These are phyloP conservation scores for Ceyx margarethae DNA, from an alignment of 2,113 vertebrate genomes.

Conservation along the genomic window DNA sequence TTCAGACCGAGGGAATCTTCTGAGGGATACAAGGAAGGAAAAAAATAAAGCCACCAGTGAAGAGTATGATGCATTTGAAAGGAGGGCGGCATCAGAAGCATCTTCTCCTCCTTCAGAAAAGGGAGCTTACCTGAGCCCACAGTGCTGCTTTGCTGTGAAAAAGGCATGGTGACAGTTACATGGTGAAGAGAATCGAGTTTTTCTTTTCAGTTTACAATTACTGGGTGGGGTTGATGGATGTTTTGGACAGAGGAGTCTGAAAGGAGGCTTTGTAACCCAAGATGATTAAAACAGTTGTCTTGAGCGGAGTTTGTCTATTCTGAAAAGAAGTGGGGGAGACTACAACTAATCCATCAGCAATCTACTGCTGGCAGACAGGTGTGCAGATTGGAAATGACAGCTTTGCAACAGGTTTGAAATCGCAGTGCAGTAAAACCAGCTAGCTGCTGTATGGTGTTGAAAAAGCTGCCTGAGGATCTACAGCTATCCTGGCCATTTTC, in stretches of 20 bases:
- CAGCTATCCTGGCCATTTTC: not conserved
- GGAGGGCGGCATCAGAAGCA: not conserved
- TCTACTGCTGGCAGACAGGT: not conserved
- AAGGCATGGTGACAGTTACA: not conserved
- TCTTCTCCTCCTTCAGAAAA: not conserved
- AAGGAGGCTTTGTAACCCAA: slow-evolving; percentile 9
- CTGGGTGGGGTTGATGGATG: not conserved
- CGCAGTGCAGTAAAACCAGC: not conserved
- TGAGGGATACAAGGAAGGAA: not conserved
- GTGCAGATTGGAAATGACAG: not conserved
- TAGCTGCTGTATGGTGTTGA: not conserved
- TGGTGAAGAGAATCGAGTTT: fast-evolving
- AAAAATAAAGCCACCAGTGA: not conserved
- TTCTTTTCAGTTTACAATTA: not conserved
- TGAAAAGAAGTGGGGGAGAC: not conserved
- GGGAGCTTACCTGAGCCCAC: not conserved
- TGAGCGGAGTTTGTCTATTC: not conserved
- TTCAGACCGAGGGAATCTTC: not conserved
- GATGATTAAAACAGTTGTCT: slow-evolving; percentile 47
- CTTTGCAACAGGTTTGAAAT: not conserved
- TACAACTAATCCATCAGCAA: not conserved
- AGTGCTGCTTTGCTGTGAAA: not conserved
- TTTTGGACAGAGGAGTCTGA: slow-evolving; percentile 18
- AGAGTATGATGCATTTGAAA: not conserved
- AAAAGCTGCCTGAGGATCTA: not conserved